Evolutionary conservation across 2,888 invertebrate genomes (phyloP), one percentile per base, ranked within the genome.

Genomic region (Sarcophaga variegata): DNA sequence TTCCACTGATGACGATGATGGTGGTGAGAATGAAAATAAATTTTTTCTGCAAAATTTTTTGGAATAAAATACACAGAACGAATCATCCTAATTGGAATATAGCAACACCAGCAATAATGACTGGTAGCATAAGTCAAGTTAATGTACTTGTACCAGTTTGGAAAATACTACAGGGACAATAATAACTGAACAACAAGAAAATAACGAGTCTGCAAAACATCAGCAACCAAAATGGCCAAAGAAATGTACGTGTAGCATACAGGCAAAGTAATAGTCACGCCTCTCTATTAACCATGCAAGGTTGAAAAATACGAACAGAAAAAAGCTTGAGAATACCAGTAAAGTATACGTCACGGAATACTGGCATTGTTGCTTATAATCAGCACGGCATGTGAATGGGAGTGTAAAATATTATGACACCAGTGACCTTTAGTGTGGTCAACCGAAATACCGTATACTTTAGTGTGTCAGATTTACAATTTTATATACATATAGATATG

Each of bases 361-460:
- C 69, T 45, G 45, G 80, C 72, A 76, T 83, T 70, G 75, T 67
- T 83, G 83, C 80, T 83, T 80, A 83, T 80, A 71, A 83, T 76
- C 80, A 77, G n/a, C 5, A 74, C 76, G 60, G n/a, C 17, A 78
- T 54, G 20, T 70, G 75, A 82, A 75, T 60, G 60, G 20, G n/a
- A 45, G n/a, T 70, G 69, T 76, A 72, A 71, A 66, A 76, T 80
- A 67, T 80, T 83, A 80, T 83, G 86, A 83, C 76, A 86, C 80
- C 47, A 79, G 78, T 75, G 81, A 75, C 86, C 81, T 87, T 60
- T 75, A 75, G 54, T 84, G 49, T 87, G 81, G 81, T 77, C 81
- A 81, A 70, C 82, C 71, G 66, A 54, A 47, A 72, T 45, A 72
- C 45, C 37, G 37, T 37, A 37, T 37, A 79, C 64, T 54, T 71